Percentiles rank a stretch among this genome's conserved stretches.
phyloP scores from a whole-genome alignment of 2,888 invertebrate genomes.

The Tholera decimalis region DNA sequence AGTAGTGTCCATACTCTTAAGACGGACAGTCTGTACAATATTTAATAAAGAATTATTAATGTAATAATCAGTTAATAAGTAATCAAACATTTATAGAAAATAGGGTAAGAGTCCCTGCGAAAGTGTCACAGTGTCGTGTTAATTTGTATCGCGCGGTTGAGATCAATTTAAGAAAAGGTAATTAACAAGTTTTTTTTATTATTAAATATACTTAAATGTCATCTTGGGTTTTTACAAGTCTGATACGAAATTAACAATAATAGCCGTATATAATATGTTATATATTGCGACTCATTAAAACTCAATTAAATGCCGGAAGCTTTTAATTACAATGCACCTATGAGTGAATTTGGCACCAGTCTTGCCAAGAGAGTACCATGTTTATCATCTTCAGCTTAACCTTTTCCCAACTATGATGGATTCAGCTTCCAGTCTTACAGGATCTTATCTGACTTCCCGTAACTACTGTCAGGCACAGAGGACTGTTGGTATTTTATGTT shows the following conservation, averaged over 20 bases:
- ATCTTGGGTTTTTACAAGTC: background rate
- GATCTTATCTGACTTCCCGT: too few species aligned
- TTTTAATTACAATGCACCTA: too few species aligned
- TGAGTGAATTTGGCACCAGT: too few species aligned
- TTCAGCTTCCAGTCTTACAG: too few species aligned
- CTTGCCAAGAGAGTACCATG: too few species aligned
- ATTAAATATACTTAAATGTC: slow-evolving; percentile 7
- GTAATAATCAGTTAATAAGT: background rate
- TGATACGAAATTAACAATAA: background rate
- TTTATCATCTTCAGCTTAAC: too few species aligned
- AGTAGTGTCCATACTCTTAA: slow-evolving; percentile 45
- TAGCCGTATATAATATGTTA: background rate
- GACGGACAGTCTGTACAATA: slow-evolving; percentile 37
- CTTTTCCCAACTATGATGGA: too few species aligned
- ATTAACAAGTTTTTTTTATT: slow-evolving; percentile 20
- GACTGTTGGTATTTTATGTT: too few species aligned
- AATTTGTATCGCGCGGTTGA: slow-evolving; percentile 18
- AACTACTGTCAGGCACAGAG: too few species aligned
- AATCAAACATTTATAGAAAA: background rate
- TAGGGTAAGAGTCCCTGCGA: slow-evolving; percentile 27
- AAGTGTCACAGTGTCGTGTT: slow-evolving; percentile 52
- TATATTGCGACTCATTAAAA: background rate
- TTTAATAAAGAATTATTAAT: slow-evolving; percentile 1
- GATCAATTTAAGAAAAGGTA: slow-evolving; percentile 39
- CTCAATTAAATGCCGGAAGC: too few species aligned